phyloP scores from a whole-genome alignment of 2,113 vertebrate species.

The Anolis carolinensis region DNA sequence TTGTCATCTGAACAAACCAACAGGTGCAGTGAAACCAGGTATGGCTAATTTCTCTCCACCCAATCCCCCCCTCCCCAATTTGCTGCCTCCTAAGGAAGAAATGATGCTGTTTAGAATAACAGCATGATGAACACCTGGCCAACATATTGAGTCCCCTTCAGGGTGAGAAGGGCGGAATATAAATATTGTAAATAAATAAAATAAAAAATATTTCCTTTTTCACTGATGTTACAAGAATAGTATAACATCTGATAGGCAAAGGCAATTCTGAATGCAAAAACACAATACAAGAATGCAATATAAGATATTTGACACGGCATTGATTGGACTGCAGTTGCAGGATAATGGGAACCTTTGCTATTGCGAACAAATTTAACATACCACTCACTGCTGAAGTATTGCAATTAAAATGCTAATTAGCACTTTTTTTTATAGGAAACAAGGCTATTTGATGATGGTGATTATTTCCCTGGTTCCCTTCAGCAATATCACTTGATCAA shows the following conservation, averaged over 20 bases:
- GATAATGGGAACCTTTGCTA: background rate
- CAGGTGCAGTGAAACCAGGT: no score
- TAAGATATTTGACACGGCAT: constrained; percentile 40
- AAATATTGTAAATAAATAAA: no score
- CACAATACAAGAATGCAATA: background rate
- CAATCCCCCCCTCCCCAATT: no score
- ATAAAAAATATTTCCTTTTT: background rate
- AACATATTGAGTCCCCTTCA: no score
- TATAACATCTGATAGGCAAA: background rate
- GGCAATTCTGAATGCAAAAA: background rate
- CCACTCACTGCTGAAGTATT: constrained; percentile 16
- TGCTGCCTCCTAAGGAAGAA: background rate
- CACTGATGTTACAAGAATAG: background rate
- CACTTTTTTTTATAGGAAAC: constrained; percentile 53
- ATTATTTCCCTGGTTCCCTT: constrained; percentile 39
- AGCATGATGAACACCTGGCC: background rate
- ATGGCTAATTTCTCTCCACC: no score
- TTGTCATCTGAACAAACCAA: no score
- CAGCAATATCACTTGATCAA: constrained; percentile 37
- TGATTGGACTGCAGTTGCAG: constrained; percentile 32
- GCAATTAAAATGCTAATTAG: constrained; percentile 64
- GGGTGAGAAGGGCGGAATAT: no score
- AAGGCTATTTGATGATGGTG: constrained; percentile 52
- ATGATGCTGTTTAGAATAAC: no score
- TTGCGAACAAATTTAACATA: constrained; percentile 37